phyloP scores from a whole-genome alignment of 2,113 vertebrate species.

The Prunella fulvescens region DNA sequence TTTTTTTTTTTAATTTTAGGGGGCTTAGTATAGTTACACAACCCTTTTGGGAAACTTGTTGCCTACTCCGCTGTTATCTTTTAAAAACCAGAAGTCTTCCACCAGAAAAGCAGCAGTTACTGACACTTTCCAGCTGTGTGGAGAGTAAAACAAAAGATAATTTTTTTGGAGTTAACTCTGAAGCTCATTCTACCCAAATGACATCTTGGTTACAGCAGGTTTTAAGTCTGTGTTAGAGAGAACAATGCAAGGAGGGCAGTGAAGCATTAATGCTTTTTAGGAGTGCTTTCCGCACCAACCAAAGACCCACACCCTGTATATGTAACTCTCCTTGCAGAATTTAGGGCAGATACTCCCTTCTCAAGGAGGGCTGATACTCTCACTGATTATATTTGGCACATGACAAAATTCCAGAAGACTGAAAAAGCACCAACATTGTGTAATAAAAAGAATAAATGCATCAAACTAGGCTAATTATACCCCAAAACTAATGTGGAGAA shows the following conservation, averaged over 20 bases:
- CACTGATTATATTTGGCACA: not conserved
- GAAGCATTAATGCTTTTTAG: not conserved
- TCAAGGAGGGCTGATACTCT: not conserved
- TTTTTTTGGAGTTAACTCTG: not conserved
- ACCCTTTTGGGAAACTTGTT: not conserved
- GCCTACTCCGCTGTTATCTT: not conserved
- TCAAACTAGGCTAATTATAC: not conserved
- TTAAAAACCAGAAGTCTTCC: not conserved
- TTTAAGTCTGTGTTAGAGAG: not conserved
- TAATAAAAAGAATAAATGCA: not conserved
- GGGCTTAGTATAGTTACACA: not conserved
- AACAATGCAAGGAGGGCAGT: not conserved
- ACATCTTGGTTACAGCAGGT: not conserved
- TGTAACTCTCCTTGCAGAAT: not conserved
- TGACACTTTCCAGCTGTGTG: not conserved
- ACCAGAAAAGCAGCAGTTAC: not conserved
- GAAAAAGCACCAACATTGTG: not conserved
- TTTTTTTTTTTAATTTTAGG: not conserved
- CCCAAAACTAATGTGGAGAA: not conserved
- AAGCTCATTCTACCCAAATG: not conserved
- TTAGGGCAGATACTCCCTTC: not conserved
- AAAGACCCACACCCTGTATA: not conserved
- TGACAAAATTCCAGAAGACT: not conserved
- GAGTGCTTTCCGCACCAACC: not conserved
- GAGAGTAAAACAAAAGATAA: not conserved